Percentiles rank a stretch among this genome's conserved stretches.
Evolutionary conservation across 2,888 invertebrate species (phyloP).

Genomic region (Dynastes grantii): DNA sequence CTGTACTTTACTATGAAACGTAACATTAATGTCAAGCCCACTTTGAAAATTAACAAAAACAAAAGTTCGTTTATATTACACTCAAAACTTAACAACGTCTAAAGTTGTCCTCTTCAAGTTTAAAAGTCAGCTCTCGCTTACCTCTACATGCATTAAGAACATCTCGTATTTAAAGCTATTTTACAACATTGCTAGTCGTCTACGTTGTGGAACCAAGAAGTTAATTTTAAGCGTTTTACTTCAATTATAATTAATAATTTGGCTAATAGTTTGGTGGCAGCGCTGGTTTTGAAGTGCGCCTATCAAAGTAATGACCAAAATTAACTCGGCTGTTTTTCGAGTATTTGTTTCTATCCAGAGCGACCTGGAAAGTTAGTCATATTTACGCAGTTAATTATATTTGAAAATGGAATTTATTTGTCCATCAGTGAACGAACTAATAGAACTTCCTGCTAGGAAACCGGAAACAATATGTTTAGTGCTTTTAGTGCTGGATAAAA

Average conservation of each 20-base stretch:
- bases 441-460: slow-evolving; percentile 45
- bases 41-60: slow-evolving; percentile 25
- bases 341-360: slow-evolving; percentile 2
- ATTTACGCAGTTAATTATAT: slow-evolving; percentile 38
- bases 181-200: background rate
- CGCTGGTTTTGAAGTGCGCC: too few relatives aligned
- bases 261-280: background rate
- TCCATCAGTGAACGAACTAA: slow-evolving; percentile 34
- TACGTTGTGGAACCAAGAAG: background rate
- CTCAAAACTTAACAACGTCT: slow-evolving; percentile 24
- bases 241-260: slow-evolving; percentile 25
- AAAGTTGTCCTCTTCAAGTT: slow-evolving; percentile 7
- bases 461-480: slow-evolving; percentile 44
- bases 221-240: slow-evolving; percentile 17
- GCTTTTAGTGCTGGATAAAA: slow-evolving; percentile 34
- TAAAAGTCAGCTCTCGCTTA: slow-evolving; percentile 21
- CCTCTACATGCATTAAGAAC: slow-evolving; percentile 3
- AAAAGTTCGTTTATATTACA: slow-evolving; percentile 20
- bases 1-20: too few relatives aligned
- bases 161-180: slow-evolving; percentile 16
- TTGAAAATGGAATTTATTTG: slow-evolving; percentile 42
- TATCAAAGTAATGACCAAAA: slow-evolving; percentile 21
- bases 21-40: background rate
- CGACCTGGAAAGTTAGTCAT: slow-evolving; percentile 22
- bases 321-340: background rate